Evolutionary conservation across 2,888 invertebrate species (phyloP), one percentile per base, ranked within the genome.

Genomic region (Anorthoa munda): DNA sequence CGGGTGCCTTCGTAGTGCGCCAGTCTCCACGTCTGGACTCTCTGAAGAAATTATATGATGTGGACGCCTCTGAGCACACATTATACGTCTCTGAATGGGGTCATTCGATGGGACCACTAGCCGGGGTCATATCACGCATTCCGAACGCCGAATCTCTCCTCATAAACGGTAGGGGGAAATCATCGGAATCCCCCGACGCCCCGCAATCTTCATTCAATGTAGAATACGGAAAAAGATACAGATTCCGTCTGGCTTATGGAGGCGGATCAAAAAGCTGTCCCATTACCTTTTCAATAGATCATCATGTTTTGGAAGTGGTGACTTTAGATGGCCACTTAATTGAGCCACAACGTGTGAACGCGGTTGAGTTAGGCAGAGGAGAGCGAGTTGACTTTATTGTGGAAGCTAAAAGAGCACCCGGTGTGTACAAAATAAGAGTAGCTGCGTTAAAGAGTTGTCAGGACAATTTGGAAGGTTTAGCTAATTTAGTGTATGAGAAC

Each of bases 341-440:
- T 26, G 93, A 96, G 66, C 97, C 97, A 1, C 95, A 97, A 82
- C 93, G 96, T 75, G 97, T 97, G 2, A 93, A 93, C 59, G 96
- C 97, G 9, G 94, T 98, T 56, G 96, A 95, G 67, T 87, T 98
- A 50, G 96, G 97, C 7, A 97, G 97, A 94, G 98, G 98, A 4
- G 98, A 98, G 92, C 96, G 98, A 67, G 97, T 97, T 15, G 98
- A 98, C 92, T 97, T 98, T 85, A 96, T 98, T 68, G 85, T 98
- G 71, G 97, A 97, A 70, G 97, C 98, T 17, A 97, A 97, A 86
- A 97, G 96, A 88, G 92, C 92, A 45, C 90, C 95, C 1, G 96
- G 96, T 21, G 95, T 95, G 4, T 98, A 98, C 88, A 97, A 97
- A 94, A 96, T 98, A 72, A 96, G 94, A 86, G 97, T 97, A 23